These are phyloP conservation scores for Polydrusus tereticollis DNA, from an alignment of 2,888 invertebrate genomes.

Conservation along the genomic window DNA sequence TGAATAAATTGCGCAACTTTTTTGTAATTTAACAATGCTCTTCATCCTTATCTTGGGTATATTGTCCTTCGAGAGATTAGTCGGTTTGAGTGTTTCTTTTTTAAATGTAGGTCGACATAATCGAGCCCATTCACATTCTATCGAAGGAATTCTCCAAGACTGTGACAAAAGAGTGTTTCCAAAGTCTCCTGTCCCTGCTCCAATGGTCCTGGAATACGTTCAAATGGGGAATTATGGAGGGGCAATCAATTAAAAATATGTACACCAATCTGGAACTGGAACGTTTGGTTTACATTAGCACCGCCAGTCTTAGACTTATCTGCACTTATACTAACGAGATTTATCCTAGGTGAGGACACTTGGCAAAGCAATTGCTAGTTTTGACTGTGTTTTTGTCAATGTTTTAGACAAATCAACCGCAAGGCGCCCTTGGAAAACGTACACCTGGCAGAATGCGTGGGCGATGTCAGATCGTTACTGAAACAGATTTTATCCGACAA, in stretches of 20 bases:
- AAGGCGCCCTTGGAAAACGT: constrained; percentile 77
- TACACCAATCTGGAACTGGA: constrained; percentile 79
- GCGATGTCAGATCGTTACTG: constrained; percentile 85
- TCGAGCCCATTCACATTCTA: constrained; percentile 87
- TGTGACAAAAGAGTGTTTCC: constrained; percentile 89
- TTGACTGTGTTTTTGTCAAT: not conserved
- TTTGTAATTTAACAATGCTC: too few relatives aligned
- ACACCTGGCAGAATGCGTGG: constrained; percentile 86
- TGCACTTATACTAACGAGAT: constrained; percentile 92
- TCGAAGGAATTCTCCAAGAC: constrained; percentile 89
- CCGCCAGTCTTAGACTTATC: constrained; percentile 84
- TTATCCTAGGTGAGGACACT: constrained; percentile 76
- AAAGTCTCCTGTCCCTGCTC: constrained; percentile 85
- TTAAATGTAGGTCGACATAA: constrained; percentile 66
- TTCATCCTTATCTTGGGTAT: too few relatives aligned
- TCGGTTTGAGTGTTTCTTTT: not conserved
- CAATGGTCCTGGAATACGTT: constrained; percentile 95
- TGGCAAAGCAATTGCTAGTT: too few relatives aligned
- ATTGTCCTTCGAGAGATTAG: too few relatives aligned
- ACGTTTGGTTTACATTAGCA: constrained; percentile 87
- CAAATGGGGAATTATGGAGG: constrained; percentile 78
- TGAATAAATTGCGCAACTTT: too few relatives aligned
- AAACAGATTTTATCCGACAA: constrained; percentile 87
- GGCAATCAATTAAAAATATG: constrained; percentile 67
- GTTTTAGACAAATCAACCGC: constrained; percentile 63